Percentiles rank a stretch among this genome's conserved stretches.
phyloP scores from a whole-genome alignment of 2,113 vertebrate species.

The Malurus melanocephalus region DNA sequence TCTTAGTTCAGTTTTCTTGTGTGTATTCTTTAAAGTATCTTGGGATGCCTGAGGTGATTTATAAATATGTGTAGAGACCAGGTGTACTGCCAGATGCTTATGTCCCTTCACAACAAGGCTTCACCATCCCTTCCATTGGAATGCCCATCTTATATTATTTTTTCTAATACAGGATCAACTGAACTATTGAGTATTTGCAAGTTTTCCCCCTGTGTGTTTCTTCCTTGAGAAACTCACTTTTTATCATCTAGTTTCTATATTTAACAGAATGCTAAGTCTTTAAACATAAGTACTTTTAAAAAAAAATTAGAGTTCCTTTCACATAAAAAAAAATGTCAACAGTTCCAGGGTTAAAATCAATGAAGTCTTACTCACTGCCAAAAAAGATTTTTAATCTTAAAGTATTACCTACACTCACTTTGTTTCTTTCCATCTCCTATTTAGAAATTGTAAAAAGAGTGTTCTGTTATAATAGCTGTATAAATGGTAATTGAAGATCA shows the following conservation, averaged over 20 bases:
- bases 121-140: slow-evolving; percentile 30
- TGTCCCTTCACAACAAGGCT: slow-evolving; percentile 47
- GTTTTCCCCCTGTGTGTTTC: not conserved
- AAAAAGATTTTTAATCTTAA: slow-evolving; percentile 34
- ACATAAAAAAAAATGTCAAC: slow-evolving; percentile 11
- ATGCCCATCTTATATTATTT: not conserved
- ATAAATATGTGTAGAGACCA: slow-evolving; percentile 63
- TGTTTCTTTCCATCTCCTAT: not conserved
- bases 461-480: not conserved
- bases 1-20: not conserved
- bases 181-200: slow-evolving; percentile 1
- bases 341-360: slow-evolving; percentile 42
- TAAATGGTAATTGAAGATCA: not conserved
- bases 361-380: slow-evolving; percentile 11
- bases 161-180: slow-evolving; percentile 21
- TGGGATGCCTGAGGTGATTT: slow-evolving; percentile 59
- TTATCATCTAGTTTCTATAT: not conserved
- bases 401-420: not conserved
- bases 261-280: slow-evolving; percentile 26
- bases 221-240: not conserved
- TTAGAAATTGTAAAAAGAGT: not conserved
- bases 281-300: not conserved
- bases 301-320: slow-evolving; percentile 10
- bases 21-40: slow-evolving; percentile 24
- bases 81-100: slow-evolving; percentile 68